These are phyloP conservation scores for Andricus grossulariae DNA, from an alignment of 1,140 invertebrate species.

Conservation along the genomic window DNA sequence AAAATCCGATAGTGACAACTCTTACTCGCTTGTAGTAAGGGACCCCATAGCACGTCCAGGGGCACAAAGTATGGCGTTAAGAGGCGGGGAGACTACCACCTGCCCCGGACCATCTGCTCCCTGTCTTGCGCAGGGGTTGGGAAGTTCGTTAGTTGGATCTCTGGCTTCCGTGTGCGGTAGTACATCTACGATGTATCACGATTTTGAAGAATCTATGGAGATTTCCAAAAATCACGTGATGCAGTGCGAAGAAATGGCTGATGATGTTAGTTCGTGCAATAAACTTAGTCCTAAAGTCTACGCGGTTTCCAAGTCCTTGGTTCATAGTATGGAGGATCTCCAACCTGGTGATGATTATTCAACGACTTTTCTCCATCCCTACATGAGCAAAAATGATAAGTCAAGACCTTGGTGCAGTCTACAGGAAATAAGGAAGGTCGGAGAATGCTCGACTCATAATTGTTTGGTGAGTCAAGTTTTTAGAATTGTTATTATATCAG, in stretches of 20 bases:
- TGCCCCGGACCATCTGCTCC: conserved; percentile 64
- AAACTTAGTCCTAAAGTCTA: conserved; percentile 80
- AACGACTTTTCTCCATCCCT: conserved; percentile 61
- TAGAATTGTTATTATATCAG: conserved; percentile 10
- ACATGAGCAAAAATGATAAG: conserved; percentile 61
- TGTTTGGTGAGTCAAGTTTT: conserved; percentile 60
- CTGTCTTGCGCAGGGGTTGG: conserved; percentile 45
- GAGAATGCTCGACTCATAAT: conserved; percentile 50
- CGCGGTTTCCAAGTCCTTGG: conserved; percentile 47
- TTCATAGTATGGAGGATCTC: conserved; percentile 79
- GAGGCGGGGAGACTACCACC: conserved; percentile 62
- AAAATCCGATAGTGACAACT: conserved; percentile 7
- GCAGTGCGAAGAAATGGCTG: conserved; percentile 39
- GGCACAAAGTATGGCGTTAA: conserved; percentile 44
- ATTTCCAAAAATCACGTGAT: conserved; percentile 36
- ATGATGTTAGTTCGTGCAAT: conserved; percentile 61
- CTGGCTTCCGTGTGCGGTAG: conserved; percentile 54
- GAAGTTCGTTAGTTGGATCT: conserved; percentile 61
- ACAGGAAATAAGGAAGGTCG: conserved; percentile 77
- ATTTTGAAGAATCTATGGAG: conserved; percentile 50
- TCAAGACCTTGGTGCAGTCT: conserved; percentile 76
- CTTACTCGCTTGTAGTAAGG: not conserved
- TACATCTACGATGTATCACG: conserved; percentile 55
- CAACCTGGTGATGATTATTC: conserved; percentile 67
- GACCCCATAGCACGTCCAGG: conserved; percentile 39